Percentiles rank a stretch among this genome's conserved stretches.
Evolutionary conservation across 2,888 invertebrate genomes (phyloP).

Genomic region (Melieria crassipennis): DNA sequence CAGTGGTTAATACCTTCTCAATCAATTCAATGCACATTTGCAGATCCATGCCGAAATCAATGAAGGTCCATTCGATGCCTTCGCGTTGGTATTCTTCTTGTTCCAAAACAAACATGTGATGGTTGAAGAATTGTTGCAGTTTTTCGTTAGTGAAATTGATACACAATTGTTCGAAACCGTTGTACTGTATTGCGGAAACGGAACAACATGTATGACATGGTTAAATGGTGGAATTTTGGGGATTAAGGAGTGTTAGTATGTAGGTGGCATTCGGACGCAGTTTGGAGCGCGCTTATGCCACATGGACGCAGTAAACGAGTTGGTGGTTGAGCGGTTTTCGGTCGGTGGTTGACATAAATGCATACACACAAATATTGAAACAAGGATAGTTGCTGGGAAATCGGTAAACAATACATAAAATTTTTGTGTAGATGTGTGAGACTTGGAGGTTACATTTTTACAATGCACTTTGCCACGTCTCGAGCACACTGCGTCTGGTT

Average conservation of each 20-base stretch:
- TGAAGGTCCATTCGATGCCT: constrained; percentile 92
- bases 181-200: constrained; percentile 71
- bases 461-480: constrained; percentile 17
- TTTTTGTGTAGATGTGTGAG: too few species aligned
- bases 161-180: constrained; percentile 93
- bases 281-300: background rate
- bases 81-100: constrained; percentile 92
- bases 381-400: too few species aligned
- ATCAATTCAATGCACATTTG: constrained; percentile 81
- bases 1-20: constrained; percentile 71
- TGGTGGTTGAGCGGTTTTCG: too few species aligned
- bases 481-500: too few species aligned
- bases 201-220: constrained; percentile 60
- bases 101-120: constrained; percentile 93
- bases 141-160: constrained; percentile 96
- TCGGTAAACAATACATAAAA: too few species aligned
- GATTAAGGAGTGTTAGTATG: constrained; percentile 20
- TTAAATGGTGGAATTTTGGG: constrained; percentile 23
- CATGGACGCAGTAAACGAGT: too few species aligned
- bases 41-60: constrained; percentile 93
- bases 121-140: constrained; percentile 94
- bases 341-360: too few species aligned
- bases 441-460: constrained; percentile 19
- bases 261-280: background rate
- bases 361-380: too few species aligned